Percentiles rank a stretch among this genome's conserved stretches.
These are phyloP conservation scores for Drosophila gaucha DNA, from an alignment of 2,888 invertebrate genomes.

Conservation along the genomic window DNA sequence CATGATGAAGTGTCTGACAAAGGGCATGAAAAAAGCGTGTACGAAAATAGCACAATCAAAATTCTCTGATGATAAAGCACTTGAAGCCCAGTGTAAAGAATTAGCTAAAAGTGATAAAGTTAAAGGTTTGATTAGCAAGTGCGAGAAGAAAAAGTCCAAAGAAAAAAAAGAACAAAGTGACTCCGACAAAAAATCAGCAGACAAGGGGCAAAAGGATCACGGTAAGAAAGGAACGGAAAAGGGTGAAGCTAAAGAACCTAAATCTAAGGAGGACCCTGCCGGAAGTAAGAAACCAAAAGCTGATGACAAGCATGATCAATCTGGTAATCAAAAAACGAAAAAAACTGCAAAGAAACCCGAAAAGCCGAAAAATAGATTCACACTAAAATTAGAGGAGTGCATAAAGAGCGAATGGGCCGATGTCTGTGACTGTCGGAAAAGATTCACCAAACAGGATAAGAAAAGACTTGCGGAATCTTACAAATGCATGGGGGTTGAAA, in stretches of 20 bases:
- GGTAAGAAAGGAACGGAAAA: background rate
- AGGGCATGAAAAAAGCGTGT: conserved; percentile 30
- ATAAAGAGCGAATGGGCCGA: conserved; percentile 29
- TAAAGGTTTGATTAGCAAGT: conserved; percentile 7
- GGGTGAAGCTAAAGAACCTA: background rate
- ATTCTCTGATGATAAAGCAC: conserved; percentile 12
- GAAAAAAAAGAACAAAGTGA: background rate
- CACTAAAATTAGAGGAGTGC: conserved; percentile 28
- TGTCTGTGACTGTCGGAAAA: conserved; percentile 8
- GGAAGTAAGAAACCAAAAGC: too few species aligned
- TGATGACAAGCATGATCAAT: too few species aligned
- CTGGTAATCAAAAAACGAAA: background rate
- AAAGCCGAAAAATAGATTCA: conserved; percentile 8
- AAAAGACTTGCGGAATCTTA: background rate
- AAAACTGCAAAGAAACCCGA: background rate
- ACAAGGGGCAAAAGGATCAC: background rate
- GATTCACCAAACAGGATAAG: conserved; percentile 6
- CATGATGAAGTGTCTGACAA: conserved; percentile 28
- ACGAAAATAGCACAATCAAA: conserved; percentile 20
- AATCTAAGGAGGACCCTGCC: too few species aligned
- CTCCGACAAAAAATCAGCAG: background rate
- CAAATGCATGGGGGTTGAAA: conserved; percentile 17
- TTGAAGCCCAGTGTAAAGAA: background rate
- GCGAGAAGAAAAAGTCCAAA: background rate
- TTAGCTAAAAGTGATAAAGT: conserved; percentile 13